Evolutionary conservation across 2,113 vertebrate genomes (phyloP), one percentile per base, ranked within the genome.

Genomic region (Corythaixoides concolor): DNA sequence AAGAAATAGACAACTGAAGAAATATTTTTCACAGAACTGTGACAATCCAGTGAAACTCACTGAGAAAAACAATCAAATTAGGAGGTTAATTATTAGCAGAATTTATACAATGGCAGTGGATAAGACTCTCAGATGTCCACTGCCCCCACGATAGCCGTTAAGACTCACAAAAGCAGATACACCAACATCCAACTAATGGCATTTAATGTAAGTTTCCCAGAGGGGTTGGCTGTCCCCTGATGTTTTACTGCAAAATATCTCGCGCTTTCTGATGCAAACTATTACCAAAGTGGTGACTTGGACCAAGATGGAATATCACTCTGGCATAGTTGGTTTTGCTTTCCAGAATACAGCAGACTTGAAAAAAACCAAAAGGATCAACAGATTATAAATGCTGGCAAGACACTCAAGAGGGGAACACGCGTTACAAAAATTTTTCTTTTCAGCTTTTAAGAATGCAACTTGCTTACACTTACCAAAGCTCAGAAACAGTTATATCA

Each of bases 121-220:
- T 58, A 58, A 79, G 60, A 50, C 64, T 43, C 23, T 55, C 12
- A 21, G 5, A 32, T 7, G 16, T 52, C 50, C 26, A 26, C 47
- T 66, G 52, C 5, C 16, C 9, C 23, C 27, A 8, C 0, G 1
- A n/a, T 11, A 81, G 21, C 60, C 0, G 0, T 20, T 32, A 59
- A 84, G 77, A 89, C 12, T 16, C 68, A 77, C 16, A 69, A 9
- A 58, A 63, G 23, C 28, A 81, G 37, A 86, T 43, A 63, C 3
- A 76, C 18, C 49, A 86, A 62, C 53, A 80, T 9, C 11, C 50
- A 78, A 23, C n/a, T 50, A 50, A 55, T 3, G 5, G 15, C 15
- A 68, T 72, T 78, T 72, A 72, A 89, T 1, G 0, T 3, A 82
- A 30, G 21, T n/a, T 88, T 68, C 33, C 47, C 63, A 58, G 0